A percentile compares a stretch with the other conserved stretches of the same genome.
Conservation (phyloP, 1,140 invertebrate species). For the Octopus sinensis region DNA sequence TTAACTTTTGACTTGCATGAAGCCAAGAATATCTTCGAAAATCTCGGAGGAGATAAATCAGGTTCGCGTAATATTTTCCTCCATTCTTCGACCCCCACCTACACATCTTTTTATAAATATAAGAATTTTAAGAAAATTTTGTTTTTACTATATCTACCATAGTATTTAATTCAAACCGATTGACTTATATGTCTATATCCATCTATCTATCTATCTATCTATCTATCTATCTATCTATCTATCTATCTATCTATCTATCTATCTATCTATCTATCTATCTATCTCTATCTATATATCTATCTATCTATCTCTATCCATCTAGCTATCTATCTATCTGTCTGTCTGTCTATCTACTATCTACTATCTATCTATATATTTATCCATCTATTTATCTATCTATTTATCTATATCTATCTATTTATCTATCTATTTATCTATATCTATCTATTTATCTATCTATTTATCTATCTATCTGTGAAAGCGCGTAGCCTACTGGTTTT, state of each 20-base stretch:
- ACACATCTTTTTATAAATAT: too few relatives aligned
- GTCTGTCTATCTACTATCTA: not conserved
- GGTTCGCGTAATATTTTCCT: too few relatives aligned
- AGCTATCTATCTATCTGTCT: not conserved
- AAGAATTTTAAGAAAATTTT: too few relatives aligned
- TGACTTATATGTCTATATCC: too few relatives aligned
- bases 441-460: not conserved
- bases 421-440: not conserved
- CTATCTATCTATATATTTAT: not conserved
- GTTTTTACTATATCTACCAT: too few relatives aligned
- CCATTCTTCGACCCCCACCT: too few relatives aligned
- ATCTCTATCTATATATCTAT: not conserved
- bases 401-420: not conserved
- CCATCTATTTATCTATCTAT: not conserved
- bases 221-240: not conserved
- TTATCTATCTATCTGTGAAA: not conserved
- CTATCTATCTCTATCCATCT: not conserved
- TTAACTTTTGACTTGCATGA: not conserved
- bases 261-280: not conserved
- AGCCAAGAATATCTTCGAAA: not conserved
- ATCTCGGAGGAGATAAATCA: not conserved
- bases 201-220: conserved; percentile 1
- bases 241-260: not conserved
- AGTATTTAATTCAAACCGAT: too few relatives aligned
- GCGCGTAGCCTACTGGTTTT: too few relatives aligned